phyloP scores from a whole-genome alignment of 2,113 vertebrate species.

The Odobenus rosmarus region DNA sequence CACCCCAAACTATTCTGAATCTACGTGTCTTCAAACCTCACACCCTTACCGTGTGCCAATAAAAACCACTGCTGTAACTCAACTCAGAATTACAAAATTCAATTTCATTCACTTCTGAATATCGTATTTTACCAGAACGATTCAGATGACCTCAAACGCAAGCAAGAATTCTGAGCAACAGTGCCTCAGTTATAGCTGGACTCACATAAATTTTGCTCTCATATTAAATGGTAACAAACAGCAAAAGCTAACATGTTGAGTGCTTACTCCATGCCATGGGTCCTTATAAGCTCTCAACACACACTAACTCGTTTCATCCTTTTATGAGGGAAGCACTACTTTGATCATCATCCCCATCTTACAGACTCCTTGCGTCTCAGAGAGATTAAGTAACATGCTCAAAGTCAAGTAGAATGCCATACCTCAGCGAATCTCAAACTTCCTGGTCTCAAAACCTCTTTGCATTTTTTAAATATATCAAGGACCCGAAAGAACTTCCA shows the following conservation, averaged over 20 bases:
- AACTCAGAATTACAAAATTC: not conserved
- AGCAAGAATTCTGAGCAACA: not conserved
- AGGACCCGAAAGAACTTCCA: not conserved
- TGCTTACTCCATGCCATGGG: not conserved
- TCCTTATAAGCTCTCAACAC: not conserved
- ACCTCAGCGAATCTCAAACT: not conserved
- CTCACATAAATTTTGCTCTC: not conserved
- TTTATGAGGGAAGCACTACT: conserved; percentile 16
- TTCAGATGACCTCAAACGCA: not conserved
- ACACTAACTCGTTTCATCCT: not conserved
- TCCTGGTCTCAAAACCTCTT: not conserved
- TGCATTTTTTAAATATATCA: not conserved
- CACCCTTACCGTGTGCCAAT: not conserved
- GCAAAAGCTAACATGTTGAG: not conserved
- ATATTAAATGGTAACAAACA: not conserved
- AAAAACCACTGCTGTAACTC: not conserved
- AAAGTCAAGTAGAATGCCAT: not conserved
- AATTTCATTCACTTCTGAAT: not conserved
- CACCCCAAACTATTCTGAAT: not conserved
- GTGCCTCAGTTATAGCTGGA: not conserved
- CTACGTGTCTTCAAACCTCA: not conserved
- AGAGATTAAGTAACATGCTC: not conserved
- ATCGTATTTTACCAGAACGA: not conserved
- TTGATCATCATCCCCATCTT: not conserved
- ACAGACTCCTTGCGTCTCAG: not conserved